Base-by-base conservation (phyloP, 2,888 invertebrate genomes). In the Hymenopus coronatus region DNA sequence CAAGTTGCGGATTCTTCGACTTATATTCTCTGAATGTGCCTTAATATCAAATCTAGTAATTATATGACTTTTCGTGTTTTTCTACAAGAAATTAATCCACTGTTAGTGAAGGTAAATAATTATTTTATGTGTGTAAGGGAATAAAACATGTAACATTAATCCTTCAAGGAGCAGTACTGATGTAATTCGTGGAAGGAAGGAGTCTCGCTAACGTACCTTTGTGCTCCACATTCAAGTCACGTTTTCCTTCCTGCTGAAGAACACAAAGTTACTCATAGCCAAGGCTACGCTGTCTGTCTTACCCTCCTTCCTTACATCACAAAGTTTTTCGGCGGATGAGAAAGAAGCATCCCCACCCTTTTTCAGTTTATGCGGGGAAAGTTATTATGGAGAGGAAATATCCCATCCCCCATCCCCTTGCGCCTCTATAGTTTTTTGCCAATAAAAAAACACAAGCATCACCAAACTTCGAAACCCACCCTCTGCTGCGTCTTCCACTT, bases 361-460 rank as follows among this genome's bases (percentile, higher is more conserved):
- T 70, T 70, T 33, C 28, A 46, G 40, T 85, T 85, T 85, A 46
- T 46, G 54, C 46, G 85, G 85, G 27, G 85, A 85, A 85, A 46
- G 85, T 85, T 85, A 85, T 85, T 85, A 85, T 27, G n/a, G 27
- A 54, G 46, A 85, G 85, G 85, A 85, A 46, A 54, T 85, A 85
- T 85, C 85, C 28, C 54, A 70, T 12, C 30, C n/a, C 84, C 33
- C n/a, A 40, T 12, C 12, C 40, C 30, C 33, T 83, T 6, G 14
- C 40, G 33, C 33, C 15, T 30, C 33, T n/a, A 84, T 15, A 70
- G 54, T 84, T 84, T 40, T 14, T 25, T 84, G 85, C 85, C 85
- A 85, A 85, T 85, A 85, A 84, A 70, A 40, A 84, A 84, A 84
- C 84, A 84, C n/a, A 85, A 54, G 85, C 85, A 20, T 85, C 54